phyloP scores from a whole-genome alignment of 2,113 vertebrate species.

The Patagioenas fasciata region DNA sequence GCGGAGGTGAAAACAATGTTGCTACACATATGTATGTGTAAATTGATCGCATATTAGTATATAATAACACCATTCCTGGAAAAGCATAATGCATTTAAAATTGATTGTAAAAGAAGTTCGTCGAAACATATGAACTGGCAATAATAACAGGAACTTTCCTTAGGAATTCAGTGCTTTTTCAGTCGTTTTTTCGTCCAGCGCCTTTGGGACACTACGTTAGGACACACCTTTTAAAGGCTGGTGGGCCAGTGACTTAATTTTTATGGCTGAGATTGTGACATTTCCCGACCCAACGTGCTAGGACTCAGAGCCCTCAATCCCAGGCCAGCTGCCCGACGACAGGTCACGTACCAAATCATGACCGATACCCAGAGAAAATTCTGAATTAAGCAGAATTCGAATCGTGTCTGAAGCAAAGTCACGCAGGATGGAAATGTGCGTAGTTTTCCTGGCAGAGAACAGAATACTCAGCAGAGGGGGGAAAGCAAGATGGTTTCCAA shows the following conservation, averaged over 20 bases:
- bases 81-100: not conserved
- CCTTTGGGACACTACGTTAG: not conserved
- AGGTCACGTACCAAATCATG: rapidly evolving
- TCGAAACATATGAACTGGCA: rapidly evolving
- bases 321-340: not conserved
- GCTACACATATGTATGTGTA: rapidly evolving
- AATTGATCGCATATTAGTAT: not conserved
- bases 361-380: not conserved
- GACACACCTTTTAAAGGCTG: not conserved
- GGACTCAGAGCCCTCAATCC: not conserved
- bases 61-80: not conserved
- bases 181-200: not conserved
- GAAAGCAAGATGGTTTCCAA: not conserved
- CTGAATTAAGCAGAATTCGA: not conserved
- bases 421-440: rapidly evolving
- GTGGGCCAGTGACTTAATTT: not conserved
- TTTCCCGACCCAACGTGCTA: not conserved
- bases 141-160: rapidly evolving
- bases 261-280: not conserved
- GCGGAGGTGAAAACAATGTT: not conserved
- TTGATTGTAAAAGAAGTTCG: not conserved
- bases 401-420: not conserved
- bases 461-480: not conserved
- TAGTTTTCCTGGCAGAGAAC: not conserved
- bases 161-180: not conserved